A percentile compares a stretch with the other conserved stretches of the same genome.
phyloP scores from a whole-genome alignment of 2,113 vertebrate species.

The Bagarius yarrelli region DNA sequence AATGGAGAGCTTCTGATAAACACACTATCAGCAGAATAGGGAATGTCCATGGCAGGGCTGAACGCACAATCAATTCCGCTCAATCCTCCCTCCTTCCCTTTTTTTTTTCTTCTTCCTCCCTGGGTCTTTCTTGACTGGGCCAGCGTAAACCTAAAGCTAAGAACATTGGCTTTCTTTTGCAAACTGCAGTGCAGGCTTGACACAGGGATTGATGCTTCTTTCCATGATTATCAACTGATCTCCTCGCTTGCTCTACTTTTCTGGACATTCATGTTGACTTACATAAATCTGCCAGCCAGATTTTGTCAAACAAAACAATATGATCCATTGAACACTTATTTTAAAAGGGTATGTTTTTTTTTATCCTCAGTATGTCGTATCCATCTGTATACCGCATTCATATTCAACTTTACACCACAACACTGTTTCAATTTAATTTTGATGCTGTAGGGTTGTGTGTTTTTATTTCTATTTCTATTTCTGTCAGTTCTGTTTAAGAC shows the following conservation, averaged over 20 bases:
- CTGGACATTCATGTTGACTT: constrained; percentile 28
- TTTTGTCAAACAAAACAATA: neutral
- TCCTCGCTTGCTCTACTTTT: constrained; percentile 43
- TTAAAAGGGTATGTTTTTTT: neutral
- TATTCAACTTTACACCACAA: neutral
- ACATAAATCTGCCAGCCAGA: constrained; percentile 18
- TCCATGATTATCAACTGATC: constrained; percentile 63
- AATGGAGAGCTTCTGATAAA: constrained; percentile 62
- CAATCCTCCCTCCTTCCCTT: constrained; percentile 15
- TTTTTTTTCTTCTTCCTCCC: neutral
- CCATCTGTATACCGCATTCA: neutral
- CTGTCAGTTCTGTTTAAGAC: neutral
- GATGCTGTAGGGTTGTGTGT: neutral
- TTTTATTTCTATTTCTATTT: neutral
- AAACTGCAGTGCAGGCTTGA: constrained; percentile 63
- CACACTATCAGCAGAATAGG: constrained; percentile 67
- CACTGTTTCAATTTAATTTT: neutral
- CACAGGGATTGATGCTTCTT: constrained; percentile 61
- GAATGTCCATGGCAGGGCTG: constrained; percentile 61
- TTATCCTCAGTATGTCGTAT: neutral
- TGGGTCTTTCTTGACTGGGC: constrained; percentile 48
- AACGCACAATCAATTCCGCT: constrained; percentile 69
- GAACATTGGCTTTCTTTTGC: constrained; percentile 48
- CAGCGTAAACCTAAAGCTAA: constrained; percentile 6
- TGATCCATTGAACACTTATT: neutral